These are phyloP conservation scores for Escarpia spicata DNA, from an alignment of 2,888 invertebrate genomes.

Conservation along the genomic window DNA sequence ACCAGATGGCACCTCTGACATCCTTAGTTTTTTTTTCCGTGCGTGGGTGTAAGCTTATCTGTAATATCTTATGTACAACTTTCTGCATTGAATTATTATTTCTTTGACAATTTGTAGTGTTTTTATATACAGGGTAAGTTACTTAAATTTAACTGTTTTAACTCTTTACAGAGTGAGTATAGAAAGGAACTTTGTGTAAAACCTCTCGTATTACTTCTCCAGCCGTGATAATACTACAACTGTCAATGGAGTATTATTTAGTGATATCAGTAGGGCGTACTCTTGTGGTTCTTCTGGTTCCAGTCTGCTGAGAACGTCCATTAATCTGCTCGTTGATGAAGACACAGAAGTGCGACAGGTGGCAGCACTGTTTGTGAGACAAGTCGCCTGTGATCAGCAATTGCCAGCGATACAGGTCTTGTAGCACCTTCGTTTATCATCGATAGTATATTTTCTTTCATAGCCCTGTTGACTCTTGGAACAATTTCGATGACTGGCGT, in stretches of 20 bases:
- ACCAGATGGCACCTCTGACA: too few species aligned
- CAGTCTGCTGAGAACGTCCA: neutral
- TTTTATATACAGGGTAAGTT: too few species aligned
- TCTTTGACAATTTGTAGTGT: too few species aligned
- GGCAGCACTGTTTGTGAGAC: slow-evolving; percentile 6
- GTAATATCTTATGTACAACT: too few species aligned
- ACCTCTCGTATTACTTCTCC: too few species aligned
- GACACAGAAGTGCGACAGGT: neutral
- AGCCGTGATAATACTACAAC: too few species aligned
- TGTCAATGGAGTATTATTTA: neutral
- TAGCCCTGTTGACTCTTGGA: neutral
- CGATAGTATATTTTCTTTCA: neutral
- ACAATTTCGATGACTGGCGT: neutral
- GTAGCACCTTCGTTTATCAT: neutral
- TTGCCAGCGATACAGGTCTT: neutral
- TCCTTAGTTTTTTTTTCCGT: too few species aligned
- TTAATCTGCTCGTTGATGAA: neutral
- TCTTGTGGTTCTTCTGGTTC: neutral
- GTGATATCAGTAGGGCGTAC: neutral
- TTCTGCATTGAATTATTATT: too few species aligned
- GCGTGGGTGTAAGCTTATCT: too few species aligned
- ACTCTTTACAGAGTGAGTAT: too few species aligned
- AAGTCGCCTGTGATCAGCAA: neutral
- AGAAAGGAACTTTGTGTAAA: too few species aligned
- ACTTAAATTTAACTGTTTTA: too few species aligned